Conservation (phyloP, 2,113 vertebrate species). For the Clarias batrachus region DNA sequence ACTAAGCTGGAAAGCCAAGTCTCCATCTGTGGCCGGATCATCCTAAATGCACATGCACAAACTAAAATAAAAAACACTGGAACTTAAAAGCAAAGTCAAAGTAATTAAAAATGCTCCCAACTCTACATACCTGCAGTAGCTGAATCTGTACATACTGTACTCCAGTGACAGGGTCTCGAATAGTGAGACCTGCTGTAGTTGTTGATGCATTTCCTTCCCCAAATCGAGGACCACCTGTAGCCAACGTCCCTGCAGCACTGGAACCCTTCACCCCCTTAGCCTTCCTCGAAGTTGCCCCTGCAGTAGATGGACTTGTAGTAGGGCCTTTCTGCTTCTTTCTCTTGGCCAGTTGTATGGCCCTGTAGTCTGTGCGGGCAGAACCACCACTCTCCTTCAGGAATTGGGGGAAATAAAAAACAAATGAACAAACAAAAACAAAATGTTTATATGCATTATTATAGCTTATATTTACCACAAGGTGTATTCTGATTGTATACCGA, state of each 20-base stretch:
- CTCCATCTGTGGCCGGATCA: constrained; percentile 82
- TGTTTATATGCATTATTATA: background rate
- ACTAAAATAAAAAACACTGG: background rate
- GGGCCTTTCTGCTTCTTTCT: constrained; percentile 82
- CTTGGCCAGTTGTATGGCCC: constrained; percentile 92
- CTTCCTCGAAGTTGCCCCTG: constrained; percentile 75
- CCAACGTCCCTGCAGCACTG: constrained; percentile 49
- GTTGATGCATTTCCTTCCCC: constrained; percentile 70
- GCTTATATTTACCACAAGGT: background rate
- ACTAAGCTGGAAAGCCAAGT: constrained; percentile 82
- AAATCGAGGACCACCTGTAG: constrained; percentile 64
- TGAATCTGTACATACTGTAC: constrained; percentile 89
- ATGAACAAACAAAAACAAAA: background rate
- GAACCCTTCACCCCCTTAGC: constrained; percentile 70
- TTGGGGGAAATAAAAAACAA: constrained; percentile 57
- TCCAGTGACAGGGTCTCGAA: constrained; percentile 79
- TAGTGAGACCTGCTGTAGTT: constrained; percentile 74
- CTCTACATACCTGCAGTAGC: constrained; percentile 83
- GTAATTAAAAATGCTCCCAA: background rate
- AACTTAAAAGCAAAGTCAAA: background rate
- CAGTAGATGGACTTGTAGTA: constrained; percentile 65
- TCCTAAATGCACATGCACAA: constrained; percentile 71
- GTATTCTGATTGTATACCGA: background rate
- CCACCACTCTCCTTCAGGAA: constrained; percentile 84
- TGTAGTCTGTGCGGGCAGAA: constrained; percentile 93